Evolutionary conservation across 2,888 invertebrate genomes (phyloP), one percentile per base, ranked within the genome.

Genomic region (Trichogramma dendrolimi): DNA sequence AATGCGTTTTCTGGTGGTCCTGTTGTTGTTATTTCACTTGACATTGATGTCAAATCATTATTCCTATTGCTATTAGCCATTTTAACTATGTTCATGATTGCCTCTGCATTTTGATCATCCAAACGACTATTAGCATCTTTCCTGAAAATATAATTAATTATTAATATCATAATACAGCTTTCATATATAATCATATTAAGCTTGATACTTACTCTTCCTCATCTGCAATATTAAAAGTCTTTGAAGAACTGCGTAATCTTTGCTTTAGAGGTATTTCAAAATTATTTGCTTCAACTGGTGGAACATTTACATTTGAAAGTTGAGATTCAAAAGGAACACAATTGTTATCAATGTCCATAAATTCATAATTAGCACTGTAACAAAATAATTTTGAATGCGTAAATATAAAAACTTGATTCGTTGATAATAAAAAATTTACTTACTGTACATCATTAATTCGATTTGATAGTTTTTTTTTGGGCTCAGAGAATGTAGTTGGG

Each of bases 21-120:
- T 44, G 60, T 63, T 43, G 10, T 52, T 39, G 8, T 40, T 10
- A 41, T 8, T 41, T 49, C 38, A 38, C 39, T 8, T 41, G 11
- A 10, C 41, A 53, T 58, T 50, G 8, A 27, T 50, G 50, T 27
- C 3, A 8, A 8, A 8, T 11, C 3, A n/a, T 50, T 50, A 53
- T 61, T 63, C 52, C 55, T 62, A 53, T 59, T 66, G 40, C 7
- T 79, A 0, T 72, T 76, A n/a, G 60, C 55, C 3, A 61, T 64
- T 62, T 77, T 78, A 53, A 80, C 76, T 58, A 80, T 80, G 52
- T 74, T 75, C 60, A 75, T 68, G 41, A 80, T 70, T 14, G 80
- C 80, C 7, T 75, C 79, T 4, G 74, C 76, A 64, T 79, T 80
- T 57, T 77, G 75, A 68, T 78, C 74, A 6, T 78, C 75, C 14